Evolutionary conservation across 2,113 vertebrate genomes (phyloP), one percentile per base, ranked within the genome.

Genomic region (Arothron firmamentum): DNA sequence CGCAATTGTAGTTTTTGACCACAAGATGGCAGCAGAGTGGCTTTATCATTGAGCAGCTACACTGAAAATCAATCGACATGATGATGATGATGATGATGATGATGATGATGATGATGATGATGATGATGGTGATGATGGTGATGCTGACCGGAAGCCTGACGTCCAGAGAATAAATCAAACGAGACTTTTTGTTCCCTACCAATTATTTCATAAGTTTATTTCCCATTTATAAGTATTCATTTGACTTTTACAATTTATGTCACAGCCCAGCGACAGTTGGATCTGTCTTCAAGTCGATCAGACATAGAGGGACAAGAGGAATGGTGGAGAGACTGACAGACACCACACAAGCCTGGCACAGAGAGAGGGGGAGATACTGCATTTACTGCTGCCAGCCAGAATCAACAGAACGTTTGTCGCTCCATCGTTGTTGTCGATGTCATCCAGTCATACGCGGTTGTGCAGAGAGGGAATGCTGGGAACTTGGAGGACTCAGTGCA

Each of bases 381-480:
- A 59, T 67, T 76, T 70, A 75, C 86, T 87, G 82, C 76, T 55
- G 51, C 72, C 83, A 60, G 55, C 78, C 64, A 28, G 20, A 59
- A 65, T 77, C 72, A 75, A 73, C 77, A 66, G 60, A 49, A 25
- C 42, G 59, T 64, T 65, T 52, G 55, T 64, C 50, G 47, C 70
- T 17, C 69, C 46, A 43, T 49, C 15, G 54, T 43, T 15, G 6
- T 61, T 20, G 48, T 74, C 46, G 38, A 74, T 69, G 58, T 83
- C 71, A 60, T 79, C 79, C 61, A 82, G 78, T 84, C 83, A 86
- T 84, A 85, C 75, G 86, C 74, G 80, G 82, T 59, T 84, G 84
- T 88, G 84, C 79, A 83, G 82, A 31, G 84, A 85, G 88, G 88
- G 89, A 90, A 91, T 89, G 85, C 86, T 87, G 90, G 89, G 88